Conservation (phyloP, 2,113 vertebrate species). For the Cyphomyrus discorhynchus region DNA sequence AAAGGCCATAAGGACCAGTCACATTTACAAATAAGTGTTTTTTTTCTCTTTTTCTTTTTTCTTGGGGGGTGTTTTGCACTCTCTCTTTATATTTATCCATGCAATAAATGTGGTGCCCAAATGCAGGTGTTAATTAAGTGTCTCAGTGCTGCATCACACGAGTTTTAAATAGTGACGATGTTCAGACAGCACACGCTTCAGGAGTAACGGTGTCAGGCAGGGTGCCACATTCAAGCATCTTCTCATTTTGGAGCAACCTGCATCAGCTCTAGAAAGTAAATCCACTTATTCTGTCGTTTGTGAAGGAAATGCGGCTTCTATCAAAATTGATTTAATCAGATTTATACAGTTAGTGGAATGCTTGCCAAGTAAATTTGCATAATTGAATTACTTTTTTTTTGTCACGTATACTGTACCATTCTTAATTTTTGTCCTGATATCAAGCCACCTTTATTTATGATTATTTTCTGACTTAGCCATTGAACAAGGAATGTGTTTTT, state of each 20-base stretch:
- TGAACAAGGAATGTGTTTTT: neutral
- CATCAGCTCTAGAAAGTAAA: neutral
- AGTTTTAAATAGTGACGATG: neutral
- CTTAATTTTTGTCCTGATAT: neutral
- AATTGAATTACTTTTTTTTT: constrained; percentile 41
- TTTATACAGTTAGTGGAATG: constrained; percentile 12
- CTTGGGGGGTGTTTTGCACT: neutral
- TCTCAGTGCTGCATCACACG: neutral
- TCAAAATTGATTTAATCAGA: constrained; percentile 8
- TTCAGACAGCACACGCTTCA: neutral
- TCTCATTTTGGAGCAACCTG: neutral
- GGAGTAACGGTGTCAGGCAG: neutral
- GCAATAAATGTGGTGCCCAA: neutral
- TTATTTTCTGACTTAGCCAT: neutral
- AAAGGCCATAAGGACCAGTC: neutral
- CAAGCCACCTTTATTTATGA: neutral
- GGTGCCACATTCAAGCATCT: neutral
- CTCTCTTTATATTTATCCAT: neutral
- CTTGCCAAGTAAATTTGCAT: constrained; percentile 40
- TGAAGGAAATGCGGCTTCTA: constrained; percentile 12
- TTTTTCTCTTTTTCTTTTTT: neutral
- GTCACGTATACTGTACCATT: neutral
- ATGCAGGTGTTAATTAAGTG: neutral
- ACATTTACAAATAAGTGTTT: neutral
- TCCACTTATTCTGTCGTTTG: constrained; percentile 18